Base-by-base conservation (phyloP, 1,140 invertebrate species). In the Onthophagus taurus region DNA sequence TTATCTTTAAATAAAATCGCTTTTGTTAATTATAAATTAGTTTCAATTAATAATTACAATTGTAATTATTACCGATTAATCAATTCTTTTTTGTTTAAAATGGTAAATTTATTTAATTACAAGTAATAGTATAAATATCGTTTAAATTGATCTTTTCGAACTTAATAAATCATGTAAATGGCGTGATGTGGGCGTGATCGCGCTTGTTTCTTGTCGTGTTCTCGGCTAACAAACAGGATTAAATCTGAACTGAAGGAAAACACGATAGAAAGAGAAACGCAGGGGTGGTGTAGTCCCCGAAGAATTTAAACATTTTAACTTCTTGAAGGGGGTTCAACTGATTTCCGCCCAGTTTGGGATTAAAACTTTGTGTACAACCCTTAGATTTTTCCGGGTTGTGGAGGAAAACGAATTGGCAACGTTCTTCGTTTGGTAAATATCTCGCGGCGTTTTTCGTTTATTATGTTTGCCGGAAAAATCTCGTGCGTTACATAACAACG, bases 221-320 rank as follows among this genome's bases (percentile, higher is more conserved):
- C n/a, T n/a, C n/a, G n/a, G n/a, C n/a, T 37, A 37, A 42, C 39
- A 37, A 38, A 43, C 38, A 45, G 38, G 44, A 50, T 50, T 44
- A 51, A 51, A 47, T 44, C 38, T 41, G 21, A 26, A 6, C 6
- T n/a, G 23, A 26, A 26, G n/a, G 23, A 26, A 6, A n/a, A 34
- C 14, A n/a, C n/a, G n/a, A n/a, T 41, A 41, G 17, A 41, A 23
- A n/a, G 8, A 8, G 26, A 17, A 14, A 41, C n/a, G 17, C 35
- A 39, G 38, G 39, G 37, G 46, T 45, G 38, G 37, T 36, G 34
- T 20, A 31, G 33, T 52, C 53, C 53, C 53, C 47, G 33, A 45
- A 49, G 50, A 55, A 44, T 55, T 55, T 50, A 52, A 52, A 55
- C 50, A 55, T 55, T 45, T 55, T 50, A 52, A 52, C 50, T 55